Evolutionary conservation across 2,888 invertebrate genomes (phyloP), one percentile per base, ranked within the genome.

Genomic region (Epinotia nisella): DNA sequence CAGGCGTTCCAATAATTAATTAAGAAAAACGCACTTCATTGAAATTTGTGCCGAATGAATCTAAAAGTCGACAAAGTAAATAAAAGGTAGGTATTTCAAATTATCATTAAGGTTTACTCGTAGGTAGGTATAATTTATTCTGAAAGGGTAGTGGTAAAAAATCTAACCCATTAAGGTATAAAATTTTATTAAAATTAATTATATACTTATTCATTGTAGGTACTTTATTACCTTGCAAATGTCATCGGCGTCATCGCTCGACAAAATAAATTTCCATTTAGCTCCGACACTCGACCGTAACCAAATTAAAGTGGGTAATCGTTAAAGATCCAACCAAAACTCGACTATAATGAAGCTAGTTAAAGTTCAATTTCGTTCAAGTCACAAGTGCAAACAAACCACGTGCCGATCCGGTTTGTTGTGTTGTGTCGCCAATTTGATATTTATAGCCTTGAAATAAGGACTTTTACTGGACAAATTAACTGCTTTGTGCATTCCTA

Each of bases 231-330:
- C 55, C 41, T 21, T 15, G 65, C 55, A 24, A 66, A 55, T 55
- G 53, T 60, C 49, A 35, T 19, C 41, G 21, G 41, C 49, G 53
- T 60, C 49, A 35, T 19, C 41, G 21, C 39, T 45, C 55, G 29
- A 61, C 66, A 35, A 58, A 67, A 62, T 61, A 72, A 72, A 51
- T 72, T 56, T 61, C 56, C 67, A 62, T 72, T 72, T 61, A 49
- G 29, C 56, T 39, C 67, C 45, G 35, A 24, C 51, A 29, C 61
- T 59, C 51, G 58, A 61, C 29, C 60, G 60, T 55, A 66, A 62
- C 56, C 61, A 62, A 68, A 67, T 68, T 55, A 58, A 71, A 71
- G 64, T 59, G 61, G 71, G 72, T 68, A 68, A 56, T 72, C 39
- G 15, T 21, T n/a, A 21, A 10, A 15, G 49, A 3, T 17, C 21